These are phyloP conservation scores for Pomatorhinus ruficollis DNA, from an alignment of 2,113 vertebrate species.

Conservation along the genomic window DNA sequence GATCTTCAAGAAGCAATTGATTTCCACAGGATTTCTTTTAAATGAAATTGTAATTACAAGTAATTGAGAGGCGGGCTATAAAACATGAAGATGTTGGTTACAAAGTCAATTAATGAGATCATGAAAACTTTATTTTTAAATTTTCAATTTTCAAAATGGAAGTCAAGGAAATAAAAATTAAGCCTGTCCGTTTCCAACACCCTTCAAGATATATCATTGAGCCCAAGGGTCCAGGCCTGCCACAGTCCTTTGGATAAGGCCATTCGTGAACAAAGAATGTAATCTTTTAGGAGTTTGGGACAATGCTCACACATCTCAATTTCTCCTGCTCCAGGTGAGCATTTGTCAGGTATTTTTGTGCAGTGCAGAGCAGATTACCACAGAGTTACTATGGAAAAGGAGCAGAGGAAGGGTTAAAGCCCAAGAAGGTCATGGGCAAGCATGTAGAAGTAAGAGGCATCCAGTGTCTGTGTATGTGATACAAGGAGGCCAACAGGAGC, in stretches of 20 bases:
- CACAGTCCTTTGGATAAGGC: background rate
- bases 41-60: background rate
- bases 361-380: background rate
- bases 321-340: background rate
- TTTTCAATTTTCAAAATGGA: accelerated
- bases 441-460: background rate
- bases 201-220: background rate
- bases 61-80: background rate
- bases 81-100: background rate
- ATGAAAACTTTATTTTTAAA: background rate
- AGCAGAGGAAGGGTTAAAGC: background rate
- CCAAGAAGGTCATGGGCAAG: background rate
- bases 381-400: background rate
- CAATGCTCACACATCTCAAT: background rate
- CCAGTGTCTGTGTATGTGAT: background rate
- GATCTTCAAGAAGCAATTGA: background rate
- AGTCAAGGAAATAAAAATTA: background rate
- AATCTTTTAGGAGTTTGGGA: background rate
- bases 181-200: background rate
- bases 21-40: background rate
- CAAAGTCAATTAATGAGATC: background rate
- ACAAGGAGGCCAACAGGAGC: background rate
- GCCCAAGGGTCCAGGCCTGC: background rate
- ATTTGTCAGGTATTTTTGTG: background rate
- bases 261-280: background rate